Evolutionary conservation across 2,888 invertebrate genomes (phyloP).

Genomic region (Molanna angustata): DNA sequence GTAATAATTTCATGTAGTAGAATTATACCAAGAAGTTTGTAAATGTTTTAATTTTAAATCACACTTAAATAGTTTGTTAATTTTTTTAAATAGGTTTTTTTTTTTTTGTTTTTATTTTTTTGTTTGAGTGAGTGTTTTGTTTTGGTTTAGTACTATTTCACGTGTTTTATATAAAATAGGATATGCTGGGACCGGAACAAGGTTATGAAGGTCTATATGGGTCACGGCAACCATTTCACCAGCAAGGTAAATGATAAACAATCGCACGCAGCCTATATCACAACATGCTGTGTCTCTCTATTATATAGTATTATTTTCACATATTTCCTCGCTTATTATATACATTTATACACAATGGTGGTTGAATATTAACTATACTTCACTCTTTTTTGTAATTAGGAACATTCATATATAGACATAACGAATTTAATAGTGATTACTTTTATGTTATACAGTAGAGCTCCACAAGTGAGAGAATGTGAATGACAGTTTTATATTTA

Average conservation of each 20-base stretch:
- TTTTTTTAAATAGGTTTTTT: constrained; percentile 37
- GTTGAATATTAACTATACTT: too few species aligned
- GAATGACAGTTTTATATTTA: too few species aligned
- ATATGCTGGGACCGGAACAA: constrained; percentile 89
- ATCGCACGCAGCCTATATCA: constrained; percentile 15
- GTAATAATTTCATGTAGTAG: too few species aligned
- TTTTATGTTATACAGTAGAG: too few species aligned
- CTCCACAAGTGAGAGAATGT: too few species aligned
- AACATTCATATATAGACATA: too few species aligned
- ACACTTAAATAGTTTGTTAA: constrained; percentile 19
- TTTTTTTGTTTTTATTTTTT: constrained; percentile 19
- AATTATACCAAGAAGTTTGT: too few species aligned
- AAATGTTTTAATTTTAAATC: constrained; percentile 25
- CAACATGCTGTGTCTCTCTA: constrained; percentile 7
- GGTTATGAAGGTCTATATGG: constrained; percentile 92
- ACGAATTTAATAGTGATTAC: too few species aligned
- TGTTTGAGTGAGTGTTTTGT: constrained; percentile 37
- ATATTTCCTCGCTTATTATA: neutral
- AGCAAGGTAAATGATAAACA: constrained; percentile 68
- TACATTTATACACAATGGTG: neutral
- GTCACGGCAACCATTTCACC: constrained; percentile 88
- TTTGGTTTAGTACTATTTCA: constrained; percentile 39
- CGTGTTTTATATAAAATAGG: constrained; percentile 54
- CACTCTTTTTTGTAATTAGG: too few species aligned
- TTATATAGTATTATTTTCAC: neutral